Conservation (phyloP, 1,140 invertebrate species). For the Penaeus indicus region DNA sequence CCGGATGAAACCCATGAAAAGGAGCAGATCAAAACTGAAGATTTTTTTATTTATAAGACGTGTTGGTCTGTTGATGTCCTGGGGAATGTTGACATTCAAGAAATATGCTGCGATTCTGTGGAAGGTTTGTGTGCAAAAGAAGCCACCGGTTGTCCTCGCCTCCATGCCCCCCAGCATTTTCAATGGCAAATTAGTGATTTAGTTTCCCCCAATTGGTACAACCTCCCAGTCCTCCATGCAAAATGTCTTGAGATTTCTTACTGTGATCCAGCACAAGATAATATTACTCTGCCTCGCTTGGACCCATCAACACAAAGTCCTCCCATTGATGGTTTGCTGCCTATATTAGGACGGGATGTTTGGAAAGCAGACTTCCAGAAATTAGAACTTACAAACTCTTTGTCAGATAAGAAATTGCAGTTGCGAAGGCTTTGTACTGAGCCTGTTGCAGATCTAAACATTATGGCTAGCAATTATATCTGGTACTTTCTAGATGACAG, state of each 20-base stretch:
- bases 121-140: slow-evolving; percentile 35
- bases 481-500: slow-evolving; percentile 47
- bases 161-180: slow-evolving; percentile 39
- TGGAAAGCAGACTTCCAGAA: slow-evolving; percentile 41
- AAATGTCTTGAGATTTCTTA: slow-evolving; percentile 32
- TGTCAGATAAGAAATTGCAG: neutral
- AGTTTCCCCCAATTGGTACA: slow-evolving; percentile 10
- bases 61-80: slow-evolving; percentile 19
- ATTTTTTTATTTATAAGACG: too few relatives aligned
- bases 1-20: too few relatives aligned
- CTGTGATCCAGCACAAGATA: slow-evolving; percentile 39
- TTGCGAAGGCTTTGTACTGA: slow-evolving; percentile 33
- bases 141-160: slow-evolving; percentile 23
- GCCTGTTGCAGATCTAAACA: neutral
- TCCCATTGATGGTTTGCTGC: neutral
- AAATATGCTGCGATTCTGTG: slow-evolving; percentile 46
- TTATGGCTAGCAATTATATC: neutral
- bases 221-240: neutral
- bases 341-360: slow-evolving; percentile 18
- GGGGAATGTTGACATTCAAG: slow-evolving; percentile 10
- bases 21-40: too few relatives aligned
- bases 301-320: neutral
- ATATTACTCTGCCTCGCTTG: slow-evolving; percentile 6
- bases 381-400: slow-evolving; percentile 35
- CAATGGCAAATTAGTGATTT: slow-evolving; percentile 46